These are phyloP conservation scores for Geotrupes spiniger DNA, from an alignment of 2,888 invertebrate genomes.

Conservation along the genomic window DNA sequence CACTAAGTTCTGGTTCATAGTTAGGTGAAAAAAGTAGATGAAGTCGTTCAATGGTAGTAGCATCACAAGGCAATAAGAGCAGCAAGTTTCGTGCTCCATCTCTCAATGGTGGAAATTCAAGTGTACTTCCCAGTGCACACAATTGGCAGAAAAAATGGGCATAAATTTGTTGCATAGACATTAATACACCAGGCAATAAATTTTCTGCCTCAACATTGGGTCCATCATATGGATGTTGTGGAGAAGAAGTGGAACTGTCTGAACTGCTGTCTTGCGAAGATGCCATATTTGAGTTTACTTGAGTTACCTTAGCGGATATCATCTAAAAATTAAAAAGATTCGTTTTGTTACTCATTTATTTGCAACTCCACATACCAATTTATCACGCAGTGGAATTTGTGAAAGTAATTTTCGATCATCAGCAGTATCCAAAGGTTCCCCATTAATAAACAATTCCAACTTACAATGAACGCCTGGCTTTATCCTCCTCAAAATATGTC, in stretches of 20 bases:
- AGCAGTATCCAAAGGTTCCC: constrained; percentile 80
- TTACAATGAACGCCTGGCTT: constrained; percentile 73
- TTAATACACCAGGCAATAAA: constrained; percentile 85
- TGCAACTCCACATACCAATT: constrained; percentile 64
- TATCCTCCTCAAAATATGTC: constrained; percentile 69
- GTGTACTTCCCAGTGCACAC: constrained; percentile 81
- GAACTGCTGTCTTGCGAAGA: constrained; percentile 91
- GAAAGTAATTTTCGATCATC: constrained; percentile 86
- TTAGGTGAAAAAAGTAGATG: constrained; percentile 55
- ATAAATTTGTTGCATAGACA: constrained; percentile 77
- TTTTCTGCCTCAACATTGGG: constrained; percentile 82
- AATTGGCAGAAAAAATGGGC: constrained; percentile 80
- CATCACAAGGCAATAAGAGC: constrained; percentile 74
- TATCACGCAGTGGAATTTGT: constrained; percentile 82
- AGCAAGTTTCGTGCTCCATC: constrained; percentile 80
- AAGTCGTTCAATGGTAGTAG: constrained; percentile 55
- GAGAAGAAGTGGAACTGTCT: constrained; percentile 91
- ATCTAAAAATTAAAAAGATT: constrained; percentile 50
- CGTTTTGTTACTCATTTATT: neutral
- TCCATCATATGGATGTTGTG: constrained; percentile 80
- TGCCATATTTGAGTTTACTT: constrained; percentile 66
- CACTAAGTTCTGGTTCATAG: constrained; percentile 49
- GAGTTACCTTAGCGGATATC: constrained; percentile 74
- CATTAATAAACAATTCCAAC: constrained; percentile 86
- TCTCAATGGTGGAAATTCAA: constrained; percentile 75